Percentiles rank a stretch among this genome's conserved stretches.
Conservation (phyloP, 2,888 invertebrate species). For the Caenorhabditis japonica region DNA sequence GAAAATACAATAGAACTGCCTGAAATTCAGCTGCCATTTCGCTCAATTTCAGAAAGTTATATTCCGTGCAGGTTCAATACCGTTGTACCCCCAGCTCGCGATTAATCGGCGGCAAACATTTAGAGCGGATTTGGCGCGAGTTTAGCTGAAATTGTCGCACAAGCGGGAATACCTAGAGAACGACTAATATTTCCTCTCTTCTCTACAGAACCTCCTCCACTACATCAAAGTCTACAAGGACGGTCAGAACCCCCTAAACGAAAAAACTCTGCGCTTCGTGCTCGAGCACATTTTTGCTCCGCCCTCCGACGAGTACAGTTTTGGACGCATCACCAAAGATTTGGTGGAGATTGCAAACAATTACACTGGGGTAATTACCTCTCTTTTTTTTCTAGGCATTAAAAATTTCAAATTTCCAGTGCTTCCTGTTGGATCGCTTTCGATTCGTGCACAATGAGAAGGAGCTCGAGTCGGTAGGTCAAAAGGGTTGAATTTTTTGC, state of each 20-base stretch:
- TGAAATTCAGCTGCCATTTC: no score
- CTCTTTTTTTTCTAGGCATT: no score
- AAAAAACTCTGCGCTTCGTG: slow-evolving; percentile 30
- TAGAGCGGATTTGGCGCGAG: no score
- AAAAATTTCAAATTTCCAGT: slow-evolving; percentile 45
- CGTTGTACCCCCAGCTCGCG: no score
- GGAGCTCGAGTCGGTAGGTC: slow-evolving; percentile 63
- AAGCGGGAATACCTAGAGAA: no score
- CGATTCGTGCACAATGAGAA: slow-evolving; percentile 63
- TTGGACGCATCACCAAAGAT: slow-evolving; percentile 45
- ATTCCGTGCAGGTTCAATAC: no score
- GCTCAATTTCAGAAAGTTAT: no score
- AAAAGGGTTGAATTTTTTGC: neutral
- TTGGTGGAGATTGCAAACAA: slow-evolving; percentile 27
- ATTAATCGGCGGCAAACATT: no score
- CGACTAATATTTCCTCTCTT: no score
- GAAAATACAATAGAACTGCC: no score
- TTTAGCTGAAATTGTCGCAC: no score
- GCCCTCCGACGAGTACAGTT: slow-evolving; percentile 41
- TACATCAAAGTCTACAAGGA: slow-evolving; percentile 18
- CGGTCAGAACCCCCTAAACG: slow-evolving; percentile 19
- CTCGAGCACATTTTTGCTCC: slow-evolving; percentile 51
- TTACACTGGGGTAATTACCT: slow-evolving; percentile 38
- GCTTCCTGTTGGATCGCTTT: slow-evolving; percentile 69
- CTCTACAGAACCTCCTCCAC: slow-evolving; percentile 20